These are phyloP conservation scores for Sapajus apella DNA, from an alignment of 2,113 vertebrate genomes.

Conservation along the genomic window DNA sequence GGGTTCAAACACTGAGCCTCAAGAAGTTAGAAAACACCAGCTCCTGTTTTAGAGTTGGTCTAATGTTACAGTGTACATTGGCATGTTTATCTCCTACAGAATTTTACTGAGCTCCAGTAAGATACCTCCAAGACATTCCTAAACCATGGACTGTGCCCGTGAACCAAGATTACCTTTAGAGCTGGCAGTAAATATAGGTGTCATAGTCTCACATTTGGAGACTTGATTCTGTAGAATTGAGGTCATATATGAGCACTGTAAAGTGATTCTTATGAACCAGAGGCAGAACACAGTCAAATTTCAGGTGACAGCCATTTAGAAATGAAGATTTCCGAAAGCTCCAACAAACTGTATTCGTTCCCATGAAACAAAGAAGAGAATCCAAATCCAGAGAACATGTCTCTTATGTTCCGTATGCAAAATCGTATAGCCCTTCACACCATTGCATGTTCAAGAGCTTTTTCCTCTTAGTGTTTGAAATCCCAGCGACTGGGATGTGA, in stretches of 20 bases:
- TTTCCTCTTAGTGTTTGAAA: background rate
- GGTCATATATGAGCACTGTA: background rate
- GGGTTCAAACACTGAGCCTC: background rate
- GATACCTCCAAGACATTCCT: background rate
- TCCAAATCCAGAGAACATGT: background rate
- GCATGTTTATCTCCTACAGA: background rate
- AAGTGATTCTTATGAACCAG: background rate
- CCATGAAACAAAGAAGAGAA: background rate
- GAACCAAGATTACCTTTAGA: background rate
- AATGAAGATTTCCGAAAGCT: background rate
- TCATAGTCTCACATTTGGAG: rapidly evolving
- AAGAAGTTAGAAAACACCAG: background rate
- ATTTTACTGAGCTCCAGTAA: background rate
- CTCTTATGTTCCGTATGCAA: background rate
- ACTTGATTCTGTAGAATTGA: background rate
- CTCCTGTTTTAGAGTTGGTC: background rate
- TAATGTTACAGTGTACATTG: background rate
- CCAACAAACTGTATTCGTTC: background rate
- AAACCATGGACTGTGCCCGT: background rate
- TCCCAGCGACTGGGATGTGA: background rate
- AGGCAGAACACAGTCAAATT: background rate
- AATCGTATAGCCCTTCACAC: background rate
- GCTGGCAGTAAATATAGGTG: background rate
- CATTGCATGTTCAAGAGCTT: background rate
- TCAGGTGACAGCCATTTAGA: background rate